A percentile compares a stretch with the other conserved stretches of the same genome.
Conservation (phyloP, 2,113 vertebrate genomes). For the Apteryx mantelli region DNA sequence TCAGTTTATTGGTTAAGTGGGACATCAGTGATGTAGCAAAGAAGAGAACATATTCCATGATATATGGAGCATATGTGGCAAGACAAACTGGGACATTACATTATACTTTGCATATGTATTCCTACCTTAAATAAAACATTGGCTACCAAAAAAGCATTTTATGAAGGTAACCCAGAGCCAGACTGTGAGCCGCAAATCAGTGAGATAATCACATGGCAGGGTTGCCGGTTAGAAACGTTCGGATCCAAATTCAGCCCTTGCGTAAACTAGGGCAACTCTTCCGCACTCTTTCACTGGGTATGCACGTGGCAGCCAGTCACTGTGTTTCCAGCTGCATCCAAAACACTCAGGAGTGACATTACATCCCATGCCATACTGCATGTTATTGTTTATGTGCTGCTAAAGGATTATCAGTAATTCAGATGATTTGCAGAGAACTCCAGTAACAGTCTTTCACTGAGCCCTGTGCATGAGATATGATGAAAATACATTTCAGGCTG, state of each 20-base stretch:
- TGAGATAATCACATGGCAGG: not conserved
- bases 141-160: not conserved
- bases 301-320: not conserved
- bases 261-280: not conserved
- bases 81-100: not conserved
- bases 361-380: not conserved
- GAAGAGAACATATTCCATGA: not conserved
- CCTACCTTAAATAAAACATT: slow-evolving; percentile 8
- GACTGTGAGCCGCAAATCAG: not conserved
- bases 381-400: not conserved
- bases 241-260: not conserved
- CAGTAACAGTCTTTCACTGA: not conserved
- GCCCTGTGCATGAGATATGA: not conserved
- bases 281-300: not conserved
- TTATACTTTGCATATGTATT: not conserved
- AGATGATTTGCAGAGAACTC: slow-evolving; percentile 34
- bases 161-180: not conserved
- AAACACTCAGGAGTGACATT: not conserved
- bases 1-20: not conserved
- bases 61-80: not conserved
- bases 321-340: not conserved
- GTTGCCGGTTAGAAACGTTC: not conserved
- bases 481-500: slow-evolving; percentile 27
- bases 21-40: not conserved
- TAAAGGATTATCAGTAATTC: slow-evolving; percentile 29